A percentile compares a stretch with the other conserved stretches of the same genome.
Conservation (phyloP, 2,797 vertebrate species). For the Sebastes hubbsi region DNA sequence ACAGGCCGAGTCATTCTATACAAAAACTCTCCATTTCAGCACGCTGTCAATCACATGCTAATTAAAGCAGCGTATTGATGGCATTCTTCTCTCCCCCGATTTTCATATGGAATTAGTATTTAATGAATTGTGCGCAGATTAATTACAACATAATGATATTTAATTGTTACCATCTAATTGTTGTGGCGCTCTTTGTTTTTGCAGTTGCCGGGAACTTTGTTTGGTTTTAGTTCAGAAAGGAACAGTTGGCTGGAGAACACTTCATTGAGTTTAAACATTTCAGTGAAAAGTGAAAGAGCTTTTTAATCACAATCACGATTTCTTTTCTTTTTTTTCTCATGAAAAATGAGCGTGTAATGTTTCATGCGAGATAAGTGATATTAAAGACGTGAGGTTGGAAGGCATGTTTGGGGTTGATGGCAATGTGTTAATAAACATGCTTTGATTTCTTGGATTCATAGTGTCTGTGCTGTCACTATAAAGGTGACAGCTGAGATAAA, state of each 20-base stretch:
- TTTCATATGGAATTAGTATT: slow-evolving; percentile 78
- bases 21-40: slow-evolving; percentile 64
- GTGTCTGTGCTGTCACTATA: slow-evolving; percentile 1
- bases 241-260: slow-evolving; percentile 69
- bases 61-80: slow-evolving; percentile 73
- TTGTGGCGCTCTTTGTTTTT: slow-evolving; percentile 69
- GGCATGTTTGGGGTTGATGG: neutral
- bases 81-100: slow-evolving; percentile 60
- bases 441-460: slow-evolving; percentile 5
- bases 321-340: neutral
- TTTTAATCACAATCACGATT: slow-evolving; percentile 55
- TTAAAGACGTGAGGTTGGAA: slow-evolving; percentile 8
- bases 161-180: slow-evolving; percentile 78
- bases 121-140: slow-evolving; percentile 79
- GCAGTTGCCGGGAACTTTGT: slow-evolving; percentile 68
- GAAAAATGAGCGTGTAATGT: slow-evolving; percentile 7
- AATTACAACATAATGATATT: slow-evolving; percentile 78
- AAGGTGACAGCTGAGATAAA: neutral
- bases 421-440: neutral
- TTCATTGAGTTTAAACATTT: slow-evolving; percentile 53
- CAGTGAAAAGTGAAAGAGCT: slow-evolving; percentile 3
- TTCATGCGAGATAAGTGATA: slow-evolving; percentile 15
- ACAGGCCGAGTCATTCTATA: slow-evolving; percentile 18
- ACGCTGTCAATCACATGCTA: slow-evolving; percentile 76
- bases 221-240: slow-evolving; percentile 57